Percentiles rank a stretch among this genome's conserved stretches.
Evolutionary conservation across 2,113 vertebrate species (phyloP).

Genomic region (Atractosteus spatula): DNA sequence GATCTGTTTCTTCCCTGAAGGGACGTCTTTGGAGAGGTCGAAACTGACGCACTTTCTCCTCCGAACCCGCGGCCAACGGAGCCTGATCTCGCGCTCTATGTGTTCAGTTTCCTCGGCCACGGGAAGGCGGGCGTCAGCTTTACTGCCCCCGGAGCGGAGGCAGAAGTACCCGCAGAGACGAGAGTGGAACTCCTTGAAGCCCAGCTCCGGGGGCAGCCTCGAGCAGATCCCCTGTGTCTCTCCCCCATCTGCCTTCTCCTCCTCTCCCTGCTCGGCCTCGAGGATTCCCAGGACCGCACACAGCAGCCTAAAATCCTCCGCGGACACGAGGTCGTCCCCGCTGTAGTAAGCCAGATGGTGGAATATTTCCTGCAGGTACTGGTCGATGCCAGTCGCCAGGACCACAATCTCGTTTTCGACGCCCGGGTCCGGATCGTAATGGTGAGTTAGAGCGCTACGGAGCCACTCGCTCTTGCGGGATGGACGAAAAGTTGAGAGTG

Average conservation of each 20-base stretch:
- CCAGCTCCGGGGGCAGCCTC: slow-evolving; percentile 46
- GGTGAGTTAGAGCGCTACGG: slow-evolving; percentile 58
- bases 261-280: neutral
- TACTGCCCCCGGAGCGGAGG: slow-evolving; percentile 24
- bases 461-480: slow-evolving; percentile 69
- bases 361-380: slow-evolving; percentile 73
- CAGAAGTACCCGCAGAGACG: slow-evolving; percentile 66
- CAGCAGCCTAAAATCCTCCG: slow-evolving; percentile 60
- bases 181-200: slow-evolving; percentile 68
- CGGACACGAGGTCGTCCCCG: slow-evolving; percentile 51
- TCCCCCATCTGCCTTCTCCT: neutral
- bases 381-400: slow-evolving; percentile 67
- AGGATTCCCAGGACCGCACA: slow-evolving; percentile 58
- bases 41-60: slow-evolving; percentile 64
- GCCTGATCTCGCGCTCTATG: slow-evolving; percentile 63
- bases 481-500: slow-evolving; percentile 22
- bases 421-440: slow-evolving; percentile 50
- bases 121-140: slow-evolving; percentile 42
- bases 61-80: slow-evolving; percentile 61
- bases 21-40: slow-evolving; percentile 45
- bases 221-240: slow-evolving; percentile 32
- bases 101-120: slow-evolving; percentile 63
- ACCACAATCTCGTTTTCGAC: slow-evolving; percentile 69
- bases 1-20: neutral
- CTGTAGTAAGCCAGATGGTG: slow-evolving; percentile 60